Evolutionary conservation across 64 coral and sea anemone genomes (phyloP).

Genomic region (Montipora foliosa): DNA sequence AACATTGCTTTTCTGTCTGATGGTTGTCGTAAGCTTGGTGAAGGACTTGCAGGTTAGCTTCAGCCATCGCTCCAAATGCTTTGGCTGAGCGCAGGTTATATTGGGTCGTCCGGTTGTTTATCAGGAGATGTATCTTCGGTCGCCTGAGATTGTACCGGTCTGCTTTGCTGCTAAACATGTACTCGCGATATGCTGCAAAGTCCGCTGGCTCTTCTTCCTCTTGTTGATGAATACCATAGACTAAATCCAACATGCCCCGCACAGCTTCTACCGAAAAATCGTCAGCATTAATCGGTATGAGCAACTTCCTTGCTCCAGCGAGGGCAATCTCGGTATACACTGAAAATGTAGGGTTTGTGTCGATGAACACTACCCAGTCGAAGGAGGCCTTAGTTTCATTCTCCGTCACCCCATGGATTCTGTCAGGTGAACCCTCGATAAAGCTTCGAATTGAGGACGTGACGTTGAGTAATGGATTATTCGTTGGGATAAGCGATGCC

Average conservation of each 20-base stretch:
- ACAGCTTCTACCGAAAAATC: conserved; percentile 21
- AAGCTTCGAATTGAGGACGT: not conserved
- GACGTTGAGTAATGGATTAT: not conserved
- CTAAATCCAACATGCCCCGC: conserved; percentile 24
- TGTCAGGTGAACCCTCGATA: not conserved
- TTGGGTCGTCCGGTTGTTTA: not conserved
- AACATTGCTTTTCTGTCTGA: not conserved
- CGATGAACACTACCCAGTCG: conserved; percentile 39
- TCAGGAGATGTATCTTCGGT: conserved; percentile 25
- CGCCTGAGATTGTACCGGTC: not conserved
- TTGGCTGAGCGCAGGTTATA: not conserved
- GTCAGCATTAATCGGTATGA: conserved; percentile 34
- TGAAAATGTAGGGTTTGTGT: conserved; percentile 26
- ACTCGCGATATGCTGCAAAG: not conserved
- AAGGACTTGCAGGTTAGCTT: conserved; percentile 23
- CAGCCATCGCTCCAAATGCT: not conserved
- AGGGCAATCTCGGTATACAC: conserved; percentile 34
- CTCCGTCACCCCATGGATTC: not conserved
- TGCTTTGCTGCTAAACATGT: conserved; percentile 17
- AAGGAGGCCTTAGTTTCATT: too few species aligned
- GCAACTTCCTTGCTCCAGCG: conserved; percentile 27
- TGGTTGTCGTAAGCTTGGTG: not conserved
- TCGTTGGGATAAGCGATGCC: not conserved
- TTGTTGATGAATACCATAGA: conserved; percentile 9
- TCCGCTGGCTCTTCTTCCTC: not conserved